A percentile compares a stretch with the other conserved stretches of the same genome.
Evolutionary conservation across 30 jellyfish, hydroid and myxozoan species (phyloP).

Genomic region (Cassiopea xamachana): DNA sequence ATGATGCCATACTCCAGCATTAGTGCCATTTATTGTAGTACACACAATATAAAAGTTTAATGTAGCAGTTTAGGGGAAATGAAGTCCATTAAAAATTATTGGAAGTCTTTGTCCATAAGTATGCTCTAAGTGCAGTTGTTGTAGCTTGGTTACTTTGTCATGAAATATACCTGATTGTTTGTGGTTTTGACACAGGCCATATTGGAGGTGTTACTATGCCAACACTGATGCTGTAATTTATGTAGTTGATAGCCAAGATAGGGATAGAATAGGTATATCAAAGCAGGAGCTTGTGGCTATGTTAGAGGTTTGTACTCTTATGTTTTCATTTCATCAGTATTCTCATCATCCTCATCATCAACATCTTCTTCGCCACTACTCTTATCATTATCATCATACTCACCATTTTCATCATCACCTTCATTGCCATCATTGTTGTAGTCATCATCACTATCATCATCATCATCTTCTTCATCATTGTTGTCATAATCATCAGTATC

Average conservation of each 20-base stretch:
- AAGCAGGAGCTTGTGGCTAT: constrained; percentile 96
- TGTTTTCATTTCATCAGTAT: background rate
- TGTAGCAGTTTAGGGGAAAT: too few species aligned
- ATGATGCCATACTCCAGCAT: too few species aligned
- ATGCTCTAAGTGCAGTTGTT: too few species aligned
- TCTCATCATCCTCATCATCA: background rate
- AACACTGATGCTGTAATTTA: constrained; percentile 97
- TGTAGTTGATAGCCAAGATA: constrained; percentile 98
- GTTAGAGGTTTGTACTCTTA: constrained; percentile 84
- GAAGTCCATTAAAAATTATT: too few species aligned
- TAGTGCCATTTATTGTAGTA: too few species aligned
- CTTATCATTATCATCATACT: background rate
- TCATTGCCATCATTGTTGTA: background rate
- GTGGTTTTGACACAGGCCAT: constrained; percentile 33
- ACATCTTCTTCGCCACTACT: background rate
- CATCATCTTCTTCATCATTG: background rate
- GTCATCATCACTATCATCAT: background rate
- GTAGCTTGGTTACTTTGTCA: too few species aligned
- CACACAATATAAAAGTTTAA: too few species aligned
- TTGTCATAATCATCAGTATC: background rate
- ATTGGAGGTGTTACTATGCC: constrained; percentile 95
- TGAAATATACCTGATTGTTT: too few species aligned
- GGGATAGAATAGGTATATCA: constrained; percentile 97
- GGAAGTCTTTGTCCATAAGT: too few species aligned
- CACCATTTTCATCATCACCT: background rate